phyloP scores from a whole-genome alignment of 2,797 vertebrate species.

The Buphagus erythrorhynchus region DNA sequence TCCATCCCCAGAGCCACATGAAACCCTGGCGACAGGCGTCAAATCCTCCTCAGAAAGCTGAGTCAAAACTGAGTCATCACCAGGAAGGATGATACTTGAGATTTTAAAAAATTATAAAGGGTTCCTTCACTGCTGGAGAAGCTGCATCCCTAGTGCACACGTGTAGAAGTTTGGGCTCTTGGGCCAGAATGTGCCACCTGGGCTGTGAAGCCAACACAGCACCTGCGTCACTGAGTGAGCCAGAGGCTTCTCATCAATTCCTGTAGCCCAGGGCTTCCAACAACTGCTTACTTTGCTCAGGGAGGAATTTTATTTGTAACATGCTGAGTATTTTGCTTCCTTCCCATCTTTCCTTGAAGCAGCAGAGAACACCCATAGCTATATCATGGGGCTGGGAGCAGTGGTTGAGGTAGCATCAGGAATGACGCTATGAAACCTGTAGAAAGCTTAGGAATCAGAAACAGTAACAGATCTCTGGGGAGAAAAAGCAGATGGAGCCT shows the following conservation, averaged over 20 bases:
- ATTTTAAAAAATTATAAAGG: background rate
- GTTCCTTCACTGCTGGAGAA: background rate
- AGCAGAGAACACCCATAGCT: background rate
- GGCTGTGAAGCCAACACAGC: background rate
- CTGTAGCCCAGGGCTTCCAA: background rate
- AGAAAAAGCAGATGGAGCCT: background rate
- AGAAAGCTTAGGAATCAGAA: background rate
- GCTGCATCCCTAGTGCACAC: fast-evolving
- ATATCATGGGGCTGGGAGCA: fast-evolving
- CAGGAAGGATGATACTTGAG: background rate
- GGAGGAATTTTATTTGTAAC: background rate
- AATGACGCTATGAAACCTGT: background rate
- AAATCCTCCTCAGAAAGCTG: background rate
- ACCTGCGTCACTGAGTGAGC: fast-evolving
- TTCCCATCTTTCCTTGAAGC: background rate
- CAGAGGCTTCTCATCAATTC: background rate
- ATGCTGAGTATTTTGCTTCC: background rate
- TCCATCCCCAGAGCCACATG: background rate
- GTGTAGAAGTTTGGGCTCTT: background rate
- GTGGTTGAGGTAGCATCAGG: background rate
- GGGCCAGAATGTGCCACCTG: background rate
- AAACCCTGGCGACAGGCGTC: fast-evolving
- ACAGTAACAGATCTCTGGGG: background rate
- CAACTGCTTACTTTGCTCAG: background rate
- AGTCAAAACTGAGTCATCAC: background rate